Percentiles rank a stretch among this genome's conserved stretches.
These are phyloP conservation scores for Aptenodytes forsteri DNA, from an alignment of 2,113 vertebrate genomes.

Conservation along the genomic window DNA sequence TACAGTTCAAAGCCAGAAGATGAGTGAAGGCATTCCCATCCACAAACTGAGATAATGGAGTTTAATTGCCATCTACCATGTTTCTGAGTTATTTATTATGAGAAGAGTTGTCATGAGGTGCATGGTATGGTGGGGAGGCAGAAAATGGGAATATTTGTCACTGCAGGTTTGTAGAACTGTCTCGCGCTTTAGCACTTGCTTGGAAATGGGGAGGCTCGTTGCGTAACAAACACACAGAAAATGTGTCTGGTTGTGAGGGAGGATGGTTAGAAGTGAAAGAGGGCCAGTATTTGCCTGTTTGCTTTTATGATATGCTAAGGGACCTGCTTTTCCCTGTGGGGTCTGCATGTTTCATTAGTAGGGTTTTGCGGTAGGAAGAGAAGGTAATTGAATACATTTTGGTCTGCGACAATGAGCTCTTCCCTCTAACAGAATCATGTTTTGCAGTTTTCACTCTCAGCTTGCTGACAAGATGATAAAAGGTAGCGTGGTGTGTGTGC, in stretches of 20 bases:
- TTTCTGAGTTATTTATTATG: neutral
- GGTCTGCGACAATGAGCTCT: neutral
- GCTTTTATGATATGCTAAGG: neutral
- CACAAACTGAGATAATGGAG: accelerated
- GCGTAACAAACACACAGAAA: neutral
- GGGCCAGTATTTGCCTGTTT: neutral
- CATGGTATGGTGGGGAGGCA: neutral
- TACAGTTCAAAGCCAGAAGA: neutral
- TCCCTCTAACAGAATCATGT: neutral
- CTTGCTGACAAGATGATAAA: constrained; percentile 34
- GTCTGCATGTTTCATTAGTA: neutral
- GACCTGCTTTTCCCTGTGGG: neutral
- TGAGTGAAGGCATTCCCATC: neutral
- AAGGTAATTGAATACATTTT: neutral
- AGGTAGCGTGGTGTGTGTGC: neutral
- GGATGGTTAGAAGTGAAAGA: neutral
- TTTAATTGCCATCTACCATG: neutral
- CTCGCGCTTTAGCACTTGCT: neutral
- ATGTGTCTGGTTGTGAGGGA: neutral
- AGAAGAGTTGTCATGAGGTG: neutral
- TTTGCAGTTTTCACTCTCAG: constrained; percentile 12
- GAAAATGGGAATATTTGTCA: neutral
- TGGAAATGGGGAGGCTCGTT: neutral
- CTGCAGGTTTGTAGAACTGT: neutral
- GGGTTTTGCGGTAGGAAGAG: neutral